phyloP scores from a whole-genome alignment of 2,113 vertebrate genomes.

The Piliocolobus tephrosceles region DNA sequence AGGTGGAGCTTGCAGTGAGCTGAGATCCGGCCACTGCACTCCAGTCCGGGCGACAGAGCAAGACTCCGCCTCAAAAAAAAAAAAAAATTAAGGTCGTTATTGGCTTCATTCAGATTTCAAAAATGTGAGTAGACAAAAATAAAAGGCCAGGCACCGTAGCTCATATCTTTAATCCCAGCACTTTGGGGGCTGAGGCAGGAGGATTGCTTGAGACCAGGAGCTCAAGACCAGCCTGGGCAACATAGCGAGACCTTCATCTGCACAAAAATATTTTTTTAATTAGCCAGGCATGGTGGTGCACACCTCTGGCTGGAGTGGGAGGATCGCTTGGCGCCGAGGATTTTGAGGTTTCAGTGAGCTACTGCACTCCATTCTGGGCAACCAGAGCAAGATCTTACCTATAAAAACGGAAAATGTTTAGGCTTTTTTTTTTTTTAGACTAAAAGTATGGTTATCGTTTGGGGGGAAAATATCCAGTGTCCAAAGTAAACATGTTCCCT shows the following conservation, averaged over 20 bases:
- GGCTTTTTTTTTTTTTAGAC: not conserved
- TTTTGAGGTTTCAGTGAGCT: not conserved
- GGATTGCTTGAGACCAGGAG: not conserved
- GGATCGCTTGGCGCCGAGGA: not conserved
- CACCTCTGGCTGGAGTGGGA: not conserved
- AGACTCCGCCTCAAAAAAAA: too few relatives aligned
- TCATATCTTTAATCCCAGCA: not conserved
- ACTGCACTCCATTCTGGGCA: not conserved
- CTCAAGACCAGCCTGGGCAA: not conserved
- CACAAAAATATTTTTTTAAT: not conserved
- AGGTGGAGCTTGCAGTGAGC: too few relatives aligned
- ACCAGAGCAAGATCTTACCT: not conserved
- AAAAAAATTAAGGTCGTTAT: not conserved
- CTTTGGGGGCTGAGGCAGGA: not conserved
- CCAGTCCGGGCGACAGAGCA: too few relatives aligned
- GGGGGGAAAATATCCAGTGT: not conserved
- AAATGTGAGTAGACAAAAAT: not conserved
- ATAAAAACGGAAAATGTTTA: not conserved
- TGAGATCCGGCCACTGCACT: too few relatives aligned
- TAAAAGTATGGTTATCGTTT: not conserved
- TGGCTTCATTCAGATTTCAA: not conserved
- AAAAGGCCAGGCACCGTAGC: not conserved
- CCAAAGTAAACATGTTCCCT: not conserved
- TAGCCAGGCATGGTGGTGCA: not conserved
- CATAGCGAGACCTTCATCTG: not conserved